Percentiles rank a stretch among this genome's conserved stretches.
Evolutionary conservation across 2,113 vertebrate genomes (phyloP).

Genomic region (Verasper variegatus): DNA sequence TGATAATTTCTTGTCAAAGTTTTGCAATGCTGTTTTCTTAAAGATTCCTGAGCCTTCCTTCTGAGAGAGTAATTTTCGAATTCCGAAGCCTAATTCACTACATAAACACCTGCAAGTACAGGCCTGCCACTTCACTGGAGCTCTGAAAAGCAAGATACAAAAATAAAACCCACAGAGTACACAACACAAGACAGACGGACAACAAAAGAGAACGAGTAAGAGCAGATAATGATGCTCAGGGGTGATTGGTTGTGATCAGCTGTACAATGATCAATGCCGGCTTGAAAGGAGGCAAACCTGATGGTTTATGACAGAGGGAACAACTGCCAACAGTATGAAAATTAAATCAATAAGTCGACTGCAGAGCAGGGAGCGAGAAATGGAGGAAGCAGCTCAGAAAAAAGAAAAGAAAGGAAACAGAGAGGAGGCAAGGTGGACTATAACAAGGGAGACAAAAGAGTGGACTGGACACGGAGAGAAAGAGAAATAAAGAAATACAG

Average conservation of each 20-base stretch:
- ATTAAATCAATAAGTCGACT: slow-evolving; percentile 74
- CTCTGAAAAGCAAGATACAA: slow-evolving; percentile 43
- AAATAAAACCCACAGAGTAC: slow-evolving; percentile 4
- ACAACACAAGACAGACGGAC: slow-evolving; percentile 51
- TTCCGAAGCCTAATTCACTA: neutral
- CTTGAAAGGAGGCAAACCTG: slow-evolving; percentile 63
- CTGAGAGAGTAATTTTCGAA: slow-evolving; percentile 11
- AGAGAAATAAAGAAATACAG: slow-evolving; percentile 19
- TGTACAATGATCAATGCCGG: slow-evolving; percentile 62
- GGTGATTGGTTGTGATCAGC: slow-evolving; percentile 67
- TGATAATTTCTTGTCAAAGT: slow-evolving; percentile 9
- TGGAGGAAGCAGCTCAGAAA: slow-evolving; percentile 13
- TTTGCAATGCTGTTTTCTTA: slow-evolving; percentile 11
- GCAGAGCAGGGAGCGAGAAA: slow-evolving; percentile 31
- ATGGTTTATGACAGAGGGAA: slow-evolving; percentile 65
- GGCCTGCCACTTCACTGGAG: slow-evolving; percentile 26
- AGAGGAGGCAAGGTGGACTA: slow-evolving; percentile 31
- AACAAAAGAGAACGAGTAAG: slow-evolving; percentile 49
- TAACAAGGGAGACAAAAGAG: slow-evolving; percentile 55
- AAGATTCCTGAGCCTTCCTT: neutral
- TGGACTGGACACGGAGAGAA: slow-evolving; percentile 3
- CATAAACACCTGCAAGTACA: slow-evolving; percentile 18
- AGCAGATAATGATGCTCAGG: slow-evolving; percentile 58
- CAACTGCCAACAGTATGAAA: slow-evolving; percentile 70
- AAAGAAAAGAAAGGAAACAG: slow-evolving; percentile 33